Evolutionary conservation across 2,113 vertebrate genomes (phyloP).

Genomic region (Chaenocephalus aceratus): DNA sequence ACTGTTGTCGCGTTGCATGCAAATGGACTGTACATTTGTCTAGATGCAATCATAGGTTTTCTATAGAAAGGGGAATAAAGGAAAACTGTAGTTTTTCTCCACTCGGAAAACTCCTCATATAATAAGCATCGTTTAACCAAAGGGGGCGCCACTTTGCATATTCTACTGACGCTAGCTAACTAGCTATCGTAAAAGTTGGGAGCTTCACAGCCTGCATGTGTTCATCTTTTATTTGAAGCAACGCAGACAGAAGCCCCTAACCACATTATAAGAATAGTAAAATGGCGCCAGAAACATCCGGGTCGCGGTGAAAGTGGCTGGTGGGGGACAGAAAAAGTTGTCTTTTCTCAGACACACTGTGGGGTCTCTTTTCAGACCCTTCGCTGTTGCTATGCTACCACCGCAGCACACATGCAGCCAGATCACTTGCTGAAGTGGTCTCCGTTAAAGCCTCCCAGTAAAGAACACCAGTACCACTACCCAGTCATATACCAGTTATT

Average conservation of each 20-base stretch:
- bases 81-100: neutral
- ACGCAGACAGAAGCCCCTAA: neutral
- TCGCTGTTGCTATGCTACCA: constrained; percentile 74
- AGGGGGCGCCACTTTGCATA: constrained; percentile 61
- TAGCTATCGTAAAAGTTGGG: constrained; percentile 49
- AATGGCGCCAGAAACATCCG: constrained; percentile 65
- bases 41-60: neutral
- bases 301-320: constrained; percentile 37
- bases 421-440: constrained; percentile 14
- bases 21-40: neutral
- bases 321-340: constrained; percentile 16
- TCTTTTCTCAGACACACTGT: too few relatives aligned
- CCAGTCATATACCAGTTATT: neutral
- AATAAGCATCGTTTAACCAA: neutral
- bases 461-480: constrained; percentile 1
- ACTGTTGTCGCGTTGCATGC: neutral
- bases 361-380: constrained; percentile 26
- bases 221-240: neutral
- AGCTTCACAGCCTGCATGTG: constrained; percentile 9
- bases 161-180: constrained; percentile 19
- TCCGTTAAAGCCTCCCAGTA: constrained; percentile 7
- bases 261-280: constrained; percentile 24
- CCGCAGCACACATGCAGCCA: constrained; percentile 32
- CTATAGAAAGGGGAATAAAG: neutral
- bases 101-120: neutral